Percentiles rank a stretch among this genome's conserved stretches.
Conservation (phyloP, 2,888 invertebrate species). For the Archaeoteleia sp. region DNA sequence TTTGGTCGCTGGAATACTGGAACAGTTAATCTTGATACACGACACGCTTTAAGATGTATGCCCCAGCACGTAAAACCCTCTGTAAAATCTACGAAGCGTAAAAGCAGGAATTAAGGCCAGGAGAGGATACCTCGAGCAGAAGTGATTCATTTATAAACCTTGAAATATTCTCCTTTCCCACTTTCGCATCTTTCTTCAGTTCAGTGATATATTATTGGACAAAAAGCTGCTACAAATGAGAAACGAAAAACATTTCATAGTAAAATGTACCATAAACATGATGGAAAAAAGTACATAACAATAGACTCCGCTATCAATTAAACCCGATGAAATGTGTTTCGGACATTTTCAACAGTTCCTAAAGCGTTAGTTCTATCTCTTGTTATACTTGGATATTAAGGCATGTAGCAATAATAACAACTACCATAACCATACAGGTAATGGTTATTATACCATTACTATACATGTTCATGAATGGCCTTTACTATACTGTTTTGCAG, state of each 20-base stretch:
- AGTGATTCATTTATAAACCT: slow-evolving; percentile 48
- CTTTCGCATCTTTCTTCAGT: slow-evolving; percentile 18
- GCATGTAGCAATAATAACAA: no score
- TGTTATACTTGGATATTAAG: no score
- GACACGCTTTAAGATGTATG: slow-evolving; percentile 42
- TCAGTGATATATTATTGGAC: slow-evolving; percentile 23
- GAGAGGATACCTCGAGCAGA: slow-evolving; percentile 15
- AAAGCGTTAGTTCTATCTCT: no score
- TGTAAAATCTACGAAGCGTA: slow-evolving; percentile 40
- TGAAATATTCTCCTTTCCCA: slow-evolving; percentile 32
- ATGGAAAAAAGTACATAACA: not conserved
- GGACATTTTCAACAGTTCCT: no score
- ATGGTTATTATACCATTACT: no score
- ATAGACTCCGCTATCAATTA: no score
- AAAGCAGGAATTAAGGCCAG: slow-evolving; percentile 45
- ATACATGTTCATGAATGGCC: no score
- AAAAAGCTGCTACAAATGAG: slow-evolving; percentile 9
- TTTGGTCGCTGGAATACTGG: slow-evolving; percentile 31
- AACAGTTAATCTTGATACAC: slow-evolving; percentile 45
- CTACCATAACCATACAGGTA: no score
- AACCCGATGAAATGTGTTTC: no score
- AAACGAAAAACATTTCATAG: slow-evolving; percentile 11
- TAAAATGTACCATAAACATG: slow-evolving; percentile 15
- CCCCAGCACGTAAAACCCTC: slow-evolving; percentile 38
- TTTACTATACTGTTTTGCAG: no score